Evolutionary conservation across 2,888 invertebrate species (phyloP).

Genomic region (Uloborus plumipes): DNA sequence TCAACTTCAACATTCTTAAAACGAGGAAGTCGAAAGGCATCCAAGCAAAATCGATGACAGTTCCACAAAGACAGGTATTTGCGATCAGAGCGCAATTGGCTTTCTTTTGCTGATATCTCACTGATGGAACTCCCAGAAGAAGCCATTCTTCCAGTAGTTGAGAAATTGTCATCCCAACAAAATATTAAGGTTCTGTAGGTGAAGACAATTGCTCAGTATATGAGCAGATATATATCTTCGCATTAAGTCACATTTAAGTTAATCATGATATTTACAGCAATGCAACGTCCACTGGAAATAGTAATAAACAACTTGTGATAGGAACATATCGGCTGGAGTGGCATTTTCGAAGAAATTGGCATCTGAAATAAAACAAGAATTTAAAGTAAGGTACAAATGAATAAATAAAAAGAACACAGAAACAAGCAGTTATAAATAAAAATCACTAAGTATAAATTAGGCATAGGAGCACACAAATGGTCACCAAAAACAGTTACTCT

Average conservation of each 20-base stretch:
- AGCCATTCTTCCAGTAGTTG: constrained; percentile 44
- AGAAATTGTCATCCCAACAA: constrained; percentile 27
- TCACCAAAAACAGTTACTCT: too few species aligned
- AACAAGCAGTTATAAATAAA: not conserved
- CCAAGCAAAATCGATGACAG: constrained; percentile 47
- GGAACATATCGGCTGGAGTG: not conserved
- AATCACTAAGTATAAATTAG: not conserved
- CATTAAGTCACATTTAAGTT: constrained; percentile 29
- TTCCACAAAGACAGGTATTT: constrained; percentile 53
- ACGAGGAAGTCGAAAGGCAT: constrained; percentile 55
- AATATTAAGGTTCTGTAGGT: not conserved
- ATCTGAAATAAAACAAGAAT: constrained; percentile 22
- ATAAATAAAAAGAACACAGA: not conserved
- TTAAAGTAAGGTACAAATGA: not conserved
- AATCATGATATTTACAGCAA: constrained; percentile 12
- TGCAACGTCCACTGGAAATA: not conserved
- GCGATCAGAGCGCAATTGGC: constrained; percentile 39
- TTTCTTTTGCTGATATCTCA: constrained; percentile 48
- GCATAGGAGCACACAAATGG: too few species aligned
- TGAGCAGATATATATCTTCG: not conserved
- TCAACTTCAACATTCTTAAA: constrained; percentile 61
- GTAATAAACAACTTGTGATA: not conserved
- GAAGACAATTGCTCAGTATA: not conserved
- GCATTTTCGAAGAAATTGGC: constrained; percentile 5
- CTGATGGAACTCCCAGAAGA: constrained; percentile 59